Base-by-base conservation (phyloP, 1,140 invertebrate genomes). In the Anagrus nilaparvatae region DNA sequence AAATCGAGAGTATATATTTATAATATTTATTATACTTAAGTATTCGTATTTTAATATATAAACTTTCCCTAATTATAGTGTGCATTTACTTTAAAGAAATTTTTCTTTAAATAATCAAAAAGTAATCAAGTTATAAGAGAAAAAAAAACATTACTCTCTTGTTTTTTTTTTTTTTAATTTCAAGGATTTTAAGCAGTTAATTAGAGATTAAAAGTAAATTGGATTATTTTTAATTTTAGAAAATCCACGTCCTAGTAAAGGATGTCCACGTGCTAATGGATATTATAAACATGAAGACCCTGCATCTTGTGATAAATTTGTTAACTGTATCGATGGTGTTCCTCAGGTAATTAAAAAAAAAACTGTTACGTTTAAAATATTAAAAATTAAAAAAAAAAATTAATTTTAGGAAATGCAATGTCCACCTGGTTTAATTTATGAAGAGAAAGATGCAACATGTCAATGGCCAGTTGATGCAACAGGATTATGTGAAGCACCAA, bases 381-480 rank as follows among this genome's bases (percentile, higher is more conserved):
- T n/a, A n/a, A n/a, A n/a, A n/a, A n/a, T n/a, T n/a, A n/a, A n/a
- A n/a, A n/a, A n/a, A n/a, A n/a, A n/a, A n/a, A n/a, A n/a, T n/a
- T n/a, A n/a, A n/a, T n/a, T 5, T n/a, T 19, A 47, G 45, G 72
- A 76, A 42, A 71, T 81, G 48, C 75, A 81, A 0, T 90, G 87
- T 60, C 83, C 86, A 1, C 81, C 83, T 13, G 83, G 85, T 12
- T 69, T 87, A n/a, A 73, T 84, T 46, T 89, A 84, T 61, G 82
- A 87, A 53, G 80, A 85, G 40, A 73, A 76, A 13, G 73, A 70
- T 38, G 79, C 79, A 18, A 81, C 78, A 41, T 88, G 86, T 57
- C 76, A 82, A 20, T 89, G 84, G 84, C 70, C 75, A 1, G 59
- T 65, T 0, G 74, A 79, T 19, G 75, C 78, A 12, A 70, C 72